phyloP scores from a whole-genome alignment of 2,888 invertebrate genomes.

The Chalcosyrphus nemorum region DNA sequence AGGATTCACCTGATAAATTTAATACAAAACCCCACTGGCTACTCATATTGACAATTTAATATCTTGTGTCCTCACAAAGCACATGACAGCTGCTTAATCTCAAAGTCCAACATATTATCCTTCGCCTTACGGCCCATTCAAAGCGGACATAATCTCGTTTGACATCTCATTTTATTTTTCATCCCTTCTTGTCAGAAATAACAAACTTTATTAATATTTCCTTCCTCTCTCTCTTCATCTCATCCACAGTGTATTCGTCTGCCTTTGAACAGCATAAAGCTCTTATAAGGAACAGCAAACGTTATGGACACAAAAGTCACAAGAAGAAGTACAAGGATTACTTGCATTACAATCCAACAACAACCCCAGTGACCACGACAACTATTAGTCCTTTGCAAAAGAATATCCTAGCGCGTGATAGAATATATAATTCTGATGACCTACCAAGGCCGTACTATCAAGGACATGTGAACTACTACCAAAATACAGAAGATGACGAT shows the following conservation, averaged over 20 bases:
- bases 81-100: conserved; percentile 2
- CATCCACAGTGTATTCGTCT: conserved; percentile 68
- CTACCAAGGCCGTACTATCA: conserved; percentile 78
- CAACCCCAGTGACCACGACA: conserved; percentile 58
- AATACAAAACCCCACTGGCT: not conserved
- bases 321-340: conserved; percentile 81
- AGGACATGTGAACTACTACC: conserved; percentile 79
- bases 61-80: not conserved
- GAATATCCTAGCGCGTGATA: conserved; percentile 51
- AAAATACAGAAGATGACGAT: conserved; percentile 75
- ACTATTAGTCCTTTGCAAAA: conserved; percentile 29
- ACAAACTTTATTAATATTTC: conserved; percentile 3
- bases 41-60: conserved; percentile 1
- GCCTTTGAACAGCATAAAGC: conserved; percentile 79
- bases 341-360: conserved; percentile 74
- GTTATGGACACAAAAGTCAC: conserved; percentile 79
- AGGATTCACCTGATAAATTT: not conserved
- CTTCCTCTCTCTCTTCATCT: not conserved
- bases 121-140: not conserved
- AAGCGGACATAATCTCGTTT: not conserved
- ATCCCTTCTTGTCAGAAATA: not conserved
- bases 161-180: conserved; percentile 11
- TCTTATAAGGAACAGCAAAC: conserved; percentile 77
- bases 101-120: not conserved
- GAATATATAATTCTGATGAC: conserved; percentile 53